Evolutionary conservation across 2,888 invertebrate genomes (phyloP).

Genomic region (Leucophora obtusa): DNA sequence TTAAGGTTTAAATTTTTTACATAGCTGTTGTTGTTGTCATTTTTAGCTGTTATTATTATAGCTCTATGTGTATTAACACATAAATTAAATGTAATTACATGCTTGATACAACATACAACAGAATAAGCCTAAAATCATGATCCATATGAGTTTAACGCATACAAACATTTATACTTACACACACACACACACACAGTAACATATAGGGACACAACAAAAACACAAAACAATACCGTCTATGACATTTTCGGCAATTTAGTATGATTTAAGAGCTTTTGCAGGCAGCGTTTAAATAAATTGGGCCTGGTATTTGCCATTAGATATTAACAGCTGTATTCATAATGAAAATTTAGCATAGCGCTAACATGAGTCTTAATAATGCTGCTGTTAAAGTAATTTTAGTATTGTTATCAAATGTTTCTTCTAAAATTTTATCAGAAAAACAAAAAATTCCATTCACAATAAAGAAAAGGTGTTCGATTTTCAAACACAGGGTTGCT

Average conservation of each 20-base stretch:
- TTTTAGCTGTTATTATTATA: constrained; percentile 12
- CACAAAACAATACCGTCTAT: constrained; percentile 58
- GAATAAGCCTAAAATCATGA: constrained; percentile 54
- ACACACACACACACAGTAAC: not conserved
- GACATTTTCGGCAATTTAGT: constrained; percentile 57
- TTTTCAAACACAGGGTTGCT: too few species aligned
- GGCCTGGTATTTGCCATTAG: constrained; percentile 34
- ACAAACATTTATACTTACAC: not conserved
- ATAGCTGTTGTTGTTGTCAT: constrained; percentile 14
- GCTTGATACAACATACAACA: constrained; percentile 57
- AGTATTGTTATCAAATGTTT: too few species aligned
- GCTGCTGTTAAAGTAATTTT: too few species aligned
- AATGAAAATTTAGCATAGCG: too few species aligned
- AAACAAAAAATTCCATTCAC: too few species aligned
- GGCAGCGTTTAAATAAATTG: constrained; percentile 60
- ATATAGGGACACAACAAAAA: not conserved
- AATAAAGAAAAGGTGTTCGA: too few species aligned
- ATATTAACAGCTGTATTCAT: too few species aligned
- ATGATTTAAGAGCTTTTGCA: constrained; percentile 59
- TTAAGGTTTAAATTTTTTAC: constrained; percentile 52
- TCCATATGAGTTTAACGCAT: constrained; percentile 54
- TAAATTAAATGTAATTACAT: constrained; percentile 65
- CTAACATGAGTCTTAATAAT: too few species aligned
- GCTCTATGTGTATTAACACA: constrained; percentile 59
- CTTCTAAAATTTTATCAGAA: too few species aligned